Base-by-base conservation (phyloP, 2,888 invertebrate genomes). In the Lasioglossum marginatum region DNA sequence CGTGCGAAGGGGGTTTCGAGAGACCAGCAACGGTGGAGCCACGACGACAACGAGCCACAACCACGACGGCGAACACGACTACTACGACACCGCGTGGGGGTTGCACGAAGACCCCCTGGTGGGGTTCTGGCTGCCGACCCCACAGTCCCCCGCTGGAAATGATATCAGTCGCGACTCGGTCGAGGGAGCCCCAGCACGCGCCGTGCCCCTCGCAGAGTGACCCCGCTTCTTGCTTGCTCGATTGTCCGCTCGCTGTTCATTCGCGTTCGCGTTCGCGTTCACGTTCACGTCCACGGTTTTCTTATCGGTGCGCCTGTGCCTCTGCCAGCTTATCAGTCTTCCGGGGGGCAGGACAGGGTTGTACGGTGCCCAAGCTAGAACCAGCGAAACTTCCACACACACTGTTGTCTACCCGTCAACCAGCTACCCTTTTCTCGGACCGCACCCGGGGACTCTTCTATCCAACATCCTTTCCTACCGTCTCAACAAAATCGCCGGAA, bases 81-180 rank as follows among this genome's bases (percentile, higher is more conserved):
- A 87, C 90, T 81, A 90, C 86, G 90, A 89, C 85, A 88, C 85
- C 87, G 90, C 91, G 92, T 92, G 93, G 93, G 92, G 92, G 92
- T 91, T 90, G 91, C 90, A 92, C 89, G 89, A 89, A 90, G 93
- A 92, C 93, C 94, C 94, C 94, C 94, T 94, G 93, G 93, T 93
- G 94, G 94, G 93, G 93, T 93, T 93, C 93, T 92, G 91, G 90
- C 91, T 92, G 92, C 86, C 92, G 93, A 91, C 92, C 91, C 90
- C 92, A 92, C 89, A 93, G 93, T 93, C 93, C 91, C 91, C 91
- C 94, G 93, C 94, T 93, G 92, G 93, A 93, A 93, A 93, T 94
- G 94, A 94, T 94, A 94, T 94, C 94, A 94, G 94, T 94, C 94
- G 94, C 92, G 92, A 92, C 92, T 93, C 92, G 92, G 89, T 91